A percentile compares a stretch with the other conserved stretches of the same genome.
Evolutionary conservation across 2,113 vertebrate genomes (phyloP).

Genomic region (Cephalopterus ornatus): DNA sequence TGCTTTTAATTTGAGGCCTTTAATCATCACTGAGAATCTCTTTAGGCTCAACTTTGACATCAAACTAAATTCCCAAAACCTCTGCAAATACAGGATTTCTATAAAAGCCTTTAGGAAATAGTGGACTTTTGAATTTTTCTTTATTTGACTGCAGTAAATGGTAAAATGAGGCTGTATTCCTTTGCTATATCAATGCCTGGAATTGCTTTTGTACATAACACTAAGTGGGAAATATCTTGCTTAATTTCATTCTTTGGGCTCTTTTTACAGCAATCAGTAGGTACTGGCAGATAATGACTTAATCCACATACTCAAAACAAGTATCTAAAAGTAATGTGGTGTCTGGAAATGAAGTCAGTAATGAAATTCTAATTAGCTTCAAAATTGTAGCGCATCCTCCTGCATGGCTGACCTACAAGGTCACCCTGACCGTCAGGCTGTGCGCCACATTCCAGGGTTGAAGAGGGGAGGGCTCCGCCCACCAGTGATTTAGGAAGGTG

Average conservation of each 20-base stretch:
- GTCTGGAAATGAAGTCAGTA: not conserved
- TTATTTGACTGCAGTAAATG: not conserved
- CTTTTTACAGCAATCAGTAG: not conserved
- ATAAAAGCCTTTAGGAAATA: not conserved
- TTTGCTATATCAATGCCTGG: not conserved
- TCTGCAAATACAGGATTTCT: not conserved
- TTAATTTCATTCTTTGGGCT: not conserved
- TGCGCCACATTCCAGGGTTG: rapidly evolving
- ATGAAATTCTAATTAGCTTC: not conserved
- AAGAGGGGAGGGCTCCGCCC: not conserved
- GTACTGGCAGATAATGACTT: not conserved
- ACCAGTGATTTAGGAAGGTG: not conserved
- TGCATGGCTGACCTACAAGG: rapidly evolving
- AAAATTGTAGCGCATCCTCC: not conserved
- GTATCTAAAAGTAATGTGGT: not conserved
- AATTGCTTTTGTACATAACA: not conserved
- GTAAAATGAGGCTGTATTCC: not conserved
- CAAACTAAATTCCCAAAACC: not conserved
- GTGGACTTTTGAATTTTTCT: not conserved
- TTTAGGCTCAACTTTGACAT: not conserved
- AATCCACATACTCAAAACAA: not conserved
- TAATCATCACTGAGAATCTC: not conserved
- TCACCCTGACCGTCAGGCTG: not conserved
- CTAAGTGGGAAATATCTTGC: not conserved
- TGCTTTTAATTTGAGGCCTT: not conserved